Percentiles rank a stretch among this genome's conserved stretches.
Evolutionary conservation across 2,888 invertebrate genomes (phyloP).

Genomic region (Morpho helenor): DNA sequence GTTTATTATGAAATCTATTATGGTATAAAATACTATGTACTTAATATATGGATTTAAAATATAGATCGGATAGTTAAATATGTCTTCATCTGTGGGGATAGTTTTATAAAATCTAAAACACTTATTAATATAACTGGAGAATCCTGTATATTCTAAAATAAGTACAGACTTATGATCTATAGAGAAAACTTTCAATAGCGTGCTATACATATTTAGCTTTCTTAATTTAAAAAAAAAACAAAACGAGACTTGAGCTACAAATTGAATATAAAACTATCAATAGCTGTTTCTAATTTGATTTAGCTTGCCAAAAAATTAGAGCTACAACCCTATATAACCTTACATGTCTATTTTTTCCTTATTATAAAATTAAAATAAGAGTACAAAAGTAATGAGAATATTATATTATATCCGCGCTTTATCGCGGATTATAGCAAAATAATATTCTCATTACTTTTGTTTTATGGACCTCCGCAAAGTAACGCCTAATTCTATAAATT

Average conservation of each 20-base stretch:
- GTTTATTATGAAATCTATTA: slow-evolving; percentile 33
- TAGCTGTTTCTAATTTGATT: too few species aligned
- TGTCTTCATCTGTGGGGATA: slow-evolving; percentile 18
- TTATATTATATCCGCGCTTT: too few species aligned
- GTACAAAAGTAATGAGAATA: too few species aligned
- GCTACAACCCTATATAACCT: too few species aligned
- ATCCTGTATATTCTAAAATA: slow-evolving; percentile 20
- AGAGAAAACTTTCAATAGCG: slow-evolving; percentile 10
- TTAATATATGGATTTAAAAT: slow-evolving; percentile 23
- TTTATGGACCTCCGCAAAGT: too few species aligned
- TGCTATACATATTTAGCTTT: background rate
- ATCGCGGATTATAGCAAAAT: too few species aligned
- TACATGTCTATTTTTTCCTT: too few species aligned
- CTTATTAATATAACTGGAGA: slow-evolving; percentile 22
- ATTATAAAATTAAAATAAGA: background rate
- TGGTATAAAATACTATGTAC: slow-evolving; percentile 34
- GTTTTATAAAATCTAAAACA: slow-evolving; percentile 25
- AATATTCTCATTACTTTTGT: too few species aligned
- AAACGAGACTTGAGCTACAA: background rate
- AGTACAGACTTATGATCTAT: slow-evolving; percentile 26
- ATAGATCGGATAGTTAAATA: slow-evolving; percentile 23
- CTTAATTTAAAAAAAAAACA: background rate
- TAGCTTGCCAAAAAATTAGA: background rate
- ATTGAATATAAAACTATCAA: too few species aligned
- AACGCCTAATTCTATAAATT: background rate